Evolutionary conservation across 2,797 vertebrate genomes (phyloP).

Genomic region (Salarias fasciatus): DNA sequence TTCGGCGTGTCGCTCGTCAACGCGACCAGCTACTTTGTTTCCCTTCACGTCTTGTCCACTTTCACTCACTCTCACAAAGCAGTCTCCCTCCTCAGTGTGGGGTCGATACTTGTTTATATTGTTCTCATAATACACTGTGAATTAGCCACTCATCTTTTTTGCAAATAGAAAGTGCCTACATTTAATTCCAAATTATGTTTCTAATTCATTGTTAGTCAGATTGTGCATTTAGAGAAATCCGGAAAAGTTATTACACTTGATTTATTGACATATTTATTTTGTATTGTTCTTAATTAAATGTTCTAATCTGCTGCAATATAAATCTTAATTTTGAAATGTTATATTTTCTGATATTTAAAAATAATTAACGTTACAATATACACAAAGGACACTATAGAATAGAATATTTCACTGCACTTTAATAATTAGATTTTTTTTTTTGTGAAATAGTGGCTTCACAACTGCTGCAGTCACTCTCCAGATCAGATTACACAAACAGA

Average conservation of each 20-base stretch:
- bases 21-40: conserved; percentile 72
- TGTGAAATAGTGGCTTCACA: conserved; percentile 16
- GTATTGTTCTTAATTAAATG: not conserved
- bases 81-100: conserved; percentile 36
- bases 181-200: conserved; percentile 22
- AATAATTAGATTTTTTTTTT: conserved; percentile 5
- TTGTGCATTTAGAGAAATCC: conserved; percentile 9
- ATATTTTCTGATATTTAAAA: conserved; percentile 5
- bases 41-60: conserved; percentile 69
- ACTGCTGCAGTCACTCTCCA: not conserved
- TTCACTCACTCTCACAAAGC: conserved; percentile 71
- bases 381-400: not conserved
- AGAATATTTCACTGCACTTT: conserved; percentile 12
- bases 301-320: not conserved
- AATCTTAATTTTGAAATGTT: conserved; percentile 1
- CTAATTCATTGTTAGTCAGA: conserved; percentile 11
- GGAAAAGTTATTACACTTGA: conserved; percentile 5
- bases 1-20: conserved; percentile 79
- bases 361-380: too few relatives aligned
- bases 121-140: conserved; percentile 44
- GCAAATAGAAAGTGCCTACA: conserved; percentile 20
- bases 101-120: conserved; percentile 53
- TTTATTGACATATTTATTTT: conserved; percentile 1
- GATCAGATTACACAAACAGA: not conserved
- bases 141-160: conserved; percentile 27